These are phyloP conservation scores for Gerosis bhagava DNA, from an alignment of 2,888 invertebrate species.

Conservation along the genomic window DNA sequence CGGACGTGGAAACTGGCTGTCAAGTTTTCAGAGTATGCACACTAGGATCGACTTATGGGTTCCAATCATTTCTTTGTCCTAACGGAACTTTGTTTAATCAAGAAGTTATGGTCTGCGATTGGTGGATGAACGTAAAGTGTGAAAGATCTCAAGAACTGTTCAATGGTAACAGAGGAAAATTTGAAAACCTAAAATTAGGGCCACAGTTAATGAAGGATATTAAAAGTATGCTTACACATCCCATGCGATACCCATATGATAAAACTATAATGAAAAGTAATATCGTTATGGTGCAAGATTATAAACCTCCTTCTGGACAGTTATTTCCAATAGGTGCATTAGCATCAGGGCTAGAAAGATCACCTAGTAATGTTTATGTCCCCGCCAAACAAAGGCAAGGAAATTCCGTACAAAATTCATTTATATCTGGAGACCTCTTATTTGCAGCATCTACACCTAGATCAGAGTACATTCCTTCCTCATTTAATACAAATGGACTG, in stretches of 20 bases:
- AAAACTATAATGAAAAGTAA: conserved; percentile 57
- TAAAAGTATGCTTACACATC: conserved; percentile 80
- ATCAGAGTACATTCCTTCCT: conserved; percentile 54
- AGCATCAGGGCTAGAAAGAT: conserved; percentile 51
- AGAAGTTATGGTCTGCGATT: conserved; percentile 85
- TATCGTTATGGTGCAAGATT: conserved; percentile 68
- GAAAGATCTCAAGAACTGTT: conserved; percentile 63
- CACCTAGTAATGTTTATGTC: conserved; percentile 54
- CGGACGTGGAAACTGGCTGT: conserved; percentile 84
- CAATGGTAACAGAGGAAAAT: conserved; percentile 66
- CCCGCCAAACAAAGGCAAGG: conserved; percentile 58
- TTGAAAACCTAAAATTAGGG: conserved; percentile 71
- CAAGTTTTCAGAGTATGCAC: conserved; percentile 87
- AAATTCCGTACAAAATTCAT: conserved; percentile 44
- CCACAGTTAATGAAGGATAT: conserved; percentile 81
- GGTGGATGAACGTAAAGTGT: conserved; percentile 87
- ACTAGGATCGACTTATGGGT: conserved; percentile 74
- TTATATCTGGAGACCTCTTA: conserved; percentile 45
- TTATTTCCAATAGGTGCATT: conserved; percentile 61
- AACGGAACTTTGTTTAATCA: conserved; percentile 87
- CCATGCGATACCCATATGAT: conserved; percentile 69
- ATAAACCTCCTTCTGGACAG: conserved; percentile 67
- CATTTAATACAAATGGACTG: conserved; percentile 44
- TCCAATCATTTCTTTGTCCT: conserved; percentile 85
- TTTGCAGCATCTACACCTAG: conserved; percentile 63